Conservation (phyloP, 2,113 vertebrate species). For the Mesocricetus auratus region DNA sequence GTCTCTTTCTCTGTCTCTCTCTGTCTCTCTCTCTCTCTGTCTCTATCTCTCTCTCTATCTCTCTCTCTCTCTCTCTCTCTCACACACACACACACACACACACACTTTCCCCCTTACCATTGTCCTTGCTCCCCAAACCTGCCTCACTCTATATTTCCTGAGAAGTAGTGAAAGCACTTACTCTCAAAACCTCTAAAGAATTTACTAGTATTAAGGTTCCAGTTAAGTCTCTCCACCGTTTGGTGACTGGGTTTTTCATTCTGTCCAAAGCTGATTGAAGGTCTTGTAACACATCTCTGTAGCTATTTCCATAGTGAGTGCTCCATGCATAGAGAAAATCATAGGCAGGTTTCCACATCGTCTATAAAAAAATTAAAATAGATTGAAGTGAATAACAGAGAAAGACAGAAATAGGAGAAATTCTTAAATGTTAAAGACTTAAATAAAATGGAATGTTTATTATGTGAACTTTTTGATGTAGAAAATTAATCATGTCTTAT, state of each 20-base stretch:
- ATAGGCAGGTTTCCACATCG: conserved; percentile 99
- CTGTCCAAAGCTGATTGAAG: conserved; percentile 95
- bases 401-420: neutral
- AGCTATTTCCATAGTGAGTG: conserved; percentile 92
- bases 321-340: conserved; percentile 97
- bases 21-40: too few relatives aligned
- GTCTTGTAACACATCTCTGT: conserved; percentile 95
- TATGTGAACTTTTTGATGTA: neutral
- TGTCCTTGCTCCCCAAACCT: neutral
- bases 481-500: conserved; percentile 13
- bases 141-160: conserved; percentile 73
- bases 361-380: conserved; percentile 84
- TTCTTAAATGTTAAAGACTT: neutral
- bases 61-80: too few relatives aligned
- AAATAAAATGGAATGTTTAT: conserved; percentile 2
- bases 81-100: neutral
- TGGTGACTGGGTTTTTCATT: conserved; percentile 97
- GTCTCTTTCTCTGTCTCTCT: neutral
- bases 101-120: neutral
- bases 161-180: conserved; percentile 87
- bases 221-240: conserved; percentile 95
- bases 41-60: neutral
- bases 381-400: neutral
- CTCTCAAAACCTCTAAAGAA: conserved; percentile 92
- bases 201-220: conserved; percentile 94